Percentiles rank a stretch among this genome's conserved stretches.
Conservation (phyloP, 2,888 invertebrate species). For the Parnassius glacialis region DNA sequence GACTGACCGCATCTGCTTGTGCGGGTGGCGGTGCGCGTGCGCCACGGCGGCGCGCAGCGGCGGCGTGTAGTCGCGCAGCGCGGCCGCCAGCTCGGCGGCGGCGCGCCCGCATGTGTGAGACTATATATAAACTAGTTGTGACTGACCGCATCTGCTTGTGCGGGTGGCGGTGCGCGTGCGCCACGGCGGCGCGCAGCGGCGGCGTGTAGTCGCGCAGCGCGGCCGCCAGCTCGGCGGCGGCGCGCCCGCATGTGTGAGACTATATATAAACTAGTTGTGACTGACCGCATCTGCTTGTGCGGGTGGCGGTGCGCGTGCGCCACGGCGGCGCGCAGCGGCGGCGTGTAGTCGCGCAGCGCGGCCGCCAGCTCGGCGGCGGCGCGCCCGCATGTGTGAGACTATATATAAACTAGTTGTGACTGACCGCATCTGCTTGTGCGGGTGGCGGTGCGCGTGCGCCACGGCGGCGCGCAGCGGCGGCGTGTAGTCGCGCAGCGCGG, state of each 20-base stretch:
- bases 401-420: neutral
- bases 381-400: slow-evolving; percentile 76
- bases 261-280: neutral
- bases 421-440: slow-evolving; percentile 29
- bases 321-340: slow-evolving; percentile 89
- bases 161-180: slow-evolving; percentile 81
- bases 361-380: slow-evolving; percentile 91
- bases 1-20: slow-evolving; percentile 28
- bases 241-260: slow-evolving; percentile 80
- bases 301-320: slow-evolving; percentile 83
- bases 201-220: slow-evolving; percentile 86
- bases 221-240: slow-evolving; percentile 90
- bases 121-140: too few species aligned
- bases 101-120: slow-evolving; percentile 83
- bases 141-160: slow-evolving; percentile 29
- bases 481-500: slow-evolving; percentile 86
- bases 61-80: slow-evolving; percentile 86
- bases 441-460: slow-evolving; percentile 83
- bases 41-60: slow-evolving; percentile 91
- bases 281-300: slow-evolving; percentile 28
- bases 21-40: slow-evolving; percentile 78
- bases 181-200: slow-evolving; percentile 90
- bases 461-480: slow-evolving; percentile 90
- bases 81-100: slow-evolving; percentile 89
- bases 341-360: slow-evolving; percentile 86